These are phyloP conservation scores for Parascotia fuliginaria DNA, from an alignment of 2,888 invertebrate species.

Conservation along the genomic window DNA sequence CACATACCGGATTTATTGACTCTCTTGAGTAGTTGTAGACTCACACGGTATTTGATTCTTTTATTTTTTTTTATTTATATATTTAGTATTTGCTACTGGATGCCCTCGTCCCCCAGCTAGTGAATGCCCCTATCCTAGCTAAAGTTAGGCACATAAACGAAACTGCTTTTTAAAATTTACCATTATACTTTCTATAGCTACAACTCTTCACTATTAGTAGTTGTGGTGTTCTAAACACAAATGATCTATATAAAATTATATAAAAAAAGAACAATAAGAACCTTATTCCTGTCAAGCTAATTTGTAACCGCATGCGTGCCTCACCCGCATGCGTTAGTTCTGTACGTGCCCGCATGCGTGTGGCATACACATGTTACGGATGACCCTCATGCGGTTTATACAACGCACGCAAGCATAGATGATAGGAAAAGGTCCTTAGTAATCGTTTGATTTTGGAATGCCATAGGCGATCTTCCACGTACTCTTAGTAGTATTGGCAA, in stretches of 20 bases:
- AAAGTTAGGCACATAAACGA: slow-evolving; percentile 77
- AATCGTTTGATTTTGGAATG: slow-evolving; percentile 71
- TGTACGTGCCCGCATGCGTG: too few species aligned
- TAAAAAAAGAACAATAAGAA: too few species aligned
- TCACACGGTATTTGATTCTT: slow-evolving; percentile 67
- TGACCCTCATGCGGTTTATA: too few species aligned
- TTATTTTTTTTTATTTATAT: slow-evolving; percentile 59
- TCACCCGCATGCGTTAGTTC: too few species aligned
- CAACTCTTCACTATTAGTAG: slow-evolving; percentile 66
- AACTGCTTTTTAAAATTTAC: slow-evolving; percentile 70
- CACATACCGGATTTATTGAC: slow-evolving; percentile 79
- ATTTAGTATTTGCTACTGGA: slow-evolving; percentile 80
- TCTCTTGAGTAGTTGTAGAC: slow-evolving; percentile 70
- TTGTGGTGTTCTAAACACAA: slow-evolving; percentile 73
- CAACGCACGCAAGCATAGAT: neutral
- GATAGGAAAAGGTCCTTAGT: too few species aligned
- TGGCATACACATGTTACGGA: too few species aligned
- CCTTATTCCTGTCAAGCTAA: too few species aligned
- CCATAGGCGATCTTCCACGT: slow-evolving; percentile 52
- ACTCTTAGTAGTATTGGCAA: slow-evolving; percentile 57
- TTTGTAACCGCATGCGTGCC: too few species aligned
- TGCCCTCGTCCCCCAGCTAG: slow-evolving; percentile 82
- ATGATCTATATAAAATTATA: too few species aligned
- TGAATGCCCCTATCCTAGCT: slow-evolving; percentile 77
- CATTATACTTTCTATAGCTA: slow-evolving; percentile 56